Conservation (phyloP, 2,888 invertebrate genomes). For the Volucella inanis region DNA sequence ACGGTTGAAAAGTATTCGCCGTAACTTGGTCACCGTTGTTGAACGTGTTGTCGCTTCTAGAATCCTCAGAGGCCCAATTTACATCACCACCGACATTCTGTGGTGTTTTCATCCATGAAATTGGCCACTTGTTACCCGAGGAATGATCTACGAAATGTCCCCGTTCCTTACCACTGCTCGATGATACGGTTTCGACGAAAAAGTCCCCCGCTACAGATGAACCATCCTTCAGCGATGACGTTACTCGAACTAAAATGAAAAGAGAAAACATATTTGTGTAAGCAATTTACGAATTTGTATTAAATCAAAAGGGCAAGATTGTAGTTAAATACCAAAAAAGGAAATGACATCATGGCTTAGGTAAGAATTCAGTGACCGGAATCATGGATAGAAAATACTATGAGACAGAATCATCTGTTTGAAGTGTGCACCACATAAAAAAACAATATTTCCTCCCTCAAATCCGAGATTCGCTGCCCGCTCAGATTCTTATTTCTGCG, state of each 20-base stretch:
- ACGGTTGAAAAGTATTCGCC: conserved; percentile 63
- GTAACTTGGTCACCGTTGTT: conserved; percentile 49
- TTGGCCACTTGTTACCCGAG: conserved; percentile 79
- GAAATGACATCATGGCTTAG: conserved; percentile 14
- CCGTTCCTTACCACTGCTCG: conserved; percentile 75
- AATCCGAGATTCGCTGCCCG: not conserved
- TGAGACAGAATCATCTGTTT: conserved; percentile 8
- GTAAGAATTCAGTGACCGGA: not conserved
- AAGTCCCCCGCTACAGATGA: conserved; percentile 77
- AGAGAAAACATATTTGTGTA: conserved; percentile 31
- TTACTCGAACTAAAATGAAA: conserved; percentile 74
- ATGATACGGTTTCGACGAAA: conserved; percentile 78
- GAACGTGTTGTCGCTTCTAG: conserved; percentile 41
- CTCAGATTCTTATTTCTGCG: too few species aligned
- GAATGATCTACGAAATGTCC: conserved; percentile 78
- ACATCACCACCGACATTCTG: conserved; percentile 74
- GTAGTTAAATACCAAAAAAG: not conserved
- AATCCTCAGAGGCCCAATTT: conserved; percentile 66
- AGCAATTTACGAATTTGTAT: conserved; percentile 10
- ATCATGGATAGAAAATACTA: conserved; percentile 1
- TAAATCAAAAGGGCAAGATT: not conserved
- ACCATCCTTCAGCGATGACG: conserved; percentile 60
- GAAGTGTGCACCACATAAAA: not conserved
- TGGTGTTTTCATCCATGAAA: conserved; percentile 77
- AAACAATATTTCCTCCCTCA: conserved; percentile 3